A percentile compares a stretch with the other conserved stretches of the same genome.
phyloP scores from a whole-genome alignment of 2,888 invertebrate genomes.

The Heliconius sara region DNA sequence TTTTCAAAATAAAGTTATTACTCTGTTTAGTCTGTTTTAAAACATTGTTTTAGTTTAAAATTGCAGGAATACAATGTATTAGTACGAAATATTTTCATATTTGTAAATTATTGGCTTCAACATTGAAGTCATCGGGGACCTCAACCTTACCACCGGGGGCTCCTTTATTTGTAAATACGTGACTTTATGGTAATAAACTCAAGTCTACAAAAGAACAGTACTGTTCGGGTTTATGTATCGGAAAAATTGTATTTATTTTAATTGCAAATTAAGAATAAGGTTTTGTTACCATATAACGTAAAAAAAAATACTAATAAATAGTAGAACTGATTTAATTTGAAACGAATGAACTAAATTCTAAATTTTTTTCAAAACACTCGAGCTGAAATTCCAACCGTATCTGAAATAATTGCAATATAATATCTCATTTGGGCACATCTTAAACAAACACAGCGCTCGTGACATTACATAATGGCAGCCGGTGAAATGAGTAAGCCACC shows the following conservation, averaged over 20 bases:
- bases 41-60: neutral
- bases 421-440: conserved; percentile 33
- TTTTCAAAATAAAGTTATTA: too few species aligned
- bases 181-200: neutral
- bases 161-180: conserved; percentile 6
- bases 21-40: neutral
- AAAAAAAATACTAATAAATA: neutral
- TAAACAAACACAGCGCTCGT: conserved; percentile 39
- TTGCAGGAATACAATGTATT: neutral
- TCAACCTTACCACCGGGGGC: neutral
- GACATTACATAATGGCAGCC: conserved; percentile 46
- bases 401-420: conserved; percentile 3
- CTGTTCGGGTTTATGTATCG: neutral
- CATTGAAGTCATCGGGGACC: neutral
- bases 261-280: neutral
- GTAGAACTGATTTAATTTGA: neutral
- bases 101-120: neutral
- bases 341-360: neutral
- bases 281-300: neutral
- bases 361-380: neutral
- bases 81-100: neutral
- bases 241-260: neutral
- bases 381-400: neutral
- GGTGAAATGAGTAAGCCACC: conserved; percentile 54
- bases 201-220: neutral